These are phyloP conservation scores for Pseudolaguvia tuberculata DNA, from an alignment of 2,113 vertebrate genomes.

Conservation along the genomic window DNA sequence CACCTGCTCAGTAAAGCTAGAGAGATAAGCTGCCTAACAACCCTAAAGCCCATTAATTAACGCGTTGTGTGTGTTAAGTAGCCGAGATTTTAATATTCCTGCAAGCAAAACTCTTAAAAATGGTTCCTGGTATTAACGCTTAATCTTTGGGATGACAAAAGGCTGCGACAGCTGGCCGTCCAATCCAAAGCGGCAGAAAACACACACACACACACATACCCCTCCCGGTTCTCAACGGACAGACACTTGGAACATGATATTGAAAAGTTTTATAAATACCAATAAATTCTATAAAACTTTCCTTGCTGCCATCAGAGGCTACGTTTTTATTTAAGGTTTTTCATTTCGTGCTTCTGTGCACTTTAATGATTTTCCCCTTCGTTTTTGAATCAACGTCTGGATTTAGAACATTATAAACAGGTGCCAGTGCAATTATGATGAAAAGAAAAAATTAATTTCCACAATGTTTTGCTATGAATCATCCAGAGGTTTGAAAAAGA, in stretches of 20 bases:
- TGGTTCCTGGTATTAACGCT: too few relatives aligned
- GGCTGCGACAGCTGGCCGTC: not conserved
- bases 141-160: too few relatives aligned
- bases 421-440: conserved; percentile 14
- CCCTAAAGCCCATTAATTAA: too few relatives aligned
- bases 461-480: conserved; percentile 33
- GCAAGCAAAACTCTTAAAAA: too few relatives aligned
- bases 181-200: not conserved
- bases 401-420: conserved; percentile 32
- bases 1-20: not conserved
- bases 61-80: too few relatives aligned
- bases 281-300: too few relatives aligned
- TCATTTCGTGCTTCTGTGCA: conserved; percentile 34
- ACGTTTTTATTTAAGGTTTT: conserved; percentile 40
- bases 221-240: not conserved
- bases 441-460: conserved; percentile 29
- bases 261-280: not conserved
- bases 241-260: not conserved
- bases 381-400: conserved; percentile 12
- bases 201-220: not conserved
- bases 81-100: too few relatives aligned
- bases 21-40: not conserved
- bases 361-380: conserved; percentile 12
- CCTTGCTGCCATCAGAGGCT: not conserved
- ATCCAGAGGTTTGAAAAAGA: conserved; percentile 20